Conservation (phyloP, 92 coral and sea anemone species). For the Zoanthus gigantus region DNA sequence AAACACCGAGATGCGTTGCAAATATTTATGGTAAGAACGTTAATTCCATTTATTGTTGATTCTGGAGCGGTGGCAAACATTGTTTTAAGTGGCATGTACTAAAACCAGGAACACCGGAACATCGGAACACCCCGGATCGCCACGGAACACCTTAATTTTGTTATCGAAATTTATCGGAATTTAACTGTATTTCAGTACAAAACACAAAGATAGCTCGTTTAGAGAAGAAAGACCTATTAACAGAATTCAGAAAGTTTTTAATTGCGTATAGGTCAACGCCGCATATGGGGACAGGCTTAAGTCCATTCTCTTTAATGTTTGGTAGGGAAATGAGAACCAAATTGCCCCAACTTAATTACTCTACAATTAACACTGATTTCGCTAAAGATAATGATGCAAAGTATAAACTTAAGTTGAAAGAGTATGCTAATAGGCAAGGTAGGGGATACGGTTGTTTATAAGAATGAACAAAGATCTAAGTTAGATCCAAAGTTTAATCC, state of each 20-base stretch:
- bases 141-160: too few species aligned
- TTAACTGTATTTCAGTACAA: too few species aligned
- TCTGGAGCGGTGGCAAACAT: too few species aligned
- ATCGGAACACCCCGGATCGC: too few species aligned
- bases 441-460: slow-evolving; percentile 39
- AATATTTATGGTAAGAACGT: too few species aligned
- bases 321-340: slow-evolving; percentile 34
- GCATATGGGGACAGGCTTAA: slow-evolving; percentile 40
- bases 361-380: neutral
- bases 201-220: slow-evolving; percentile 17
- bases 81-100: too few species aligned
- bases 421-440: slow-evolving; percentile 44
- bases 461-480: slow-evolving; percentile 5
- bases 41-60: too few species aligned
- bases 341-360: slow-evolving; percentile 32
- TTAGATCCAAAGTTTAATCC: slow-evolving; percentile 35
- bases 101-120: too few species aligned
- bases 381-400: slow-evolving; percentile 32
- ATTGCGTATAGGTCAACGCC: neutral
- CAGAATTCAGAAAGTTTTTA: slow-evolving; percentile 37
- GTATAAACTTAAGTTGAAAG: slow-evolving; percentile 23
- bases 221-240: slow-evolving; percentile 37
- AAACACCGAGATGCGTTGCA: too few species aligned
- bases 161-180: too few species aligned
- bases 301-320: neutral